phyloP scores from a whole-genome alignment of 2,888 invertebrate species.

The Aethes cnicana region DNA sequence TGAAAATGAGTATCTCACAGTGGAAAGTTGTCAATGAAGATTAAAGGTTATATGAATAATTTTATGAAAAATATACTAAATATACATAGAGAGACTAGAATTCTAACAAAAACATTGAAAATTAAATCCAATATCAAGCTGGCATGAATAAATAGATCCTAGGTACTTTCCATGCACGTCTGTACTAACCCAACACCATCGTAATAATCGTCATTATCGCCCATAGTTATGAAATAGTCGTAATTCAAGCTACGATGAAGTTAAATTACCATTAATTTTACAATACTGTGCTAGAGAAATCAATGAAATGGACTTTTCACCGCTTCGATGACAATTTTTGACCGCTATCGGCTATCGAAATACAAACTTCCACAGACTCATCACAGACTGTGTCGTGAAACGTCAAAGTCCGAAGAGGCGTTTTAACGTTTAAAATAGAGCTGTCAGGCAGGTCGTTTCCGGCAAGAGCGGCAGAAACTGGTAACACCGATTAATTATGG shows the following conservation, averaged over 20 bases:
- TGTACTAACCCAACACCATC: slow-evolving; percentile 79
- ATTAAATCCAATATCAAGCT: slow-evolving; percentile 8
- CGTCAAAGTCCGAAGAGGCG: no score
- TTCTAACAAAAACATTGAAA: slow-evolving; percentile 9
- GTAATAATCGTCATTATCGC: slow-evolving; percentile 73
- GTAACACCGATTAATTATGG: no score
- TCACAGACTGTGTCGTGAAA: no score
- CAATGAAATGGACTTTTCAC: slow-evolving; percentile 12
- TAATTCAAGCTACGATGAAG: slow-evolving; percentile 15
- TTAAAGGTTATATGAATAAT: neutral
- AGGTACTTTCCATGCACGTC: slow-evolving; percentile 39
- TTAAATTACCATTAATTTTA: slow-evolving; percentile 32
- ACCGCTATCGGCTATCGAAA: slow-evolving; percentile 3
- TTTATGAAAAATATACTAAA: no score
- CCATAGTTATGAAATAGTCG: slow-evolving; percentile 51
- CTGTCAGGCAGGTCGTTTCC: no score
- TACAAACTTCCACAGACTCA: no score
- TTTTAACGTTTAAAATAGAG: no score
- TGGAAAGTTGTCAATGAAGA: neutral
- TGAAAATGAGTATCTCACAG: no score
- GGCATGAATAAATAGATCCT: slow-evolving; percentile 28
- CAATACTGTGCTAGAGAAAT: slow-evolving; percentile 3
- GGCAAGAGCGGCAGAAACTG: no score
- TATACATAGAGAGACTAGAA: no score
- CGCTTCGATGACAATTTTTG: slow-evolving; percentile 6